Evolutionary conservation across 2,888 invertebrate genomes (phyloP).

Genomic region (Eristalis intricaria): DNA sequence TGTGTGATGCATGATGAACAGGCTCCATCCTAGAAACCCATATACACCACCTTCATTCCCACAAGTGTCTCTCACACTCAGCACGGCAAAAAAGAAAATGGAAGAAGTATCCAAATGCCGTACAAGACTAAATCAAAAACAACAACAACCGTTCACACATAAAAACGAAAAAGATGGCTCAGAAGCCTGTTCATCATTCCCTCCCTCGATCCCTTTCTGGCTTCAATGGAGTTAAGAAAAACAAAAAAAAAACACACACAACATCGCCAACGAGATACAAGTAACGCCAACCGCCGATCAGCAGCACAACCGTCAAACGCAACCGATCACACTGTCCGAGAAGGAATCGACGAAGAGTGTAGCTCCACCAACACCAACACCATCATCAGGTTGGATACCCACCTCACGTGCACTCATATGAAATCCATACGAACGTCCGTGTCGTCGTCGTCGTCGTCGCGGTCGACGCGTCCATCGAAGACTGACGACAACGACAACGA

Average conservation of each 20-base stretch:
- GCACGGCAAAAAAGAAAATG: neutral
- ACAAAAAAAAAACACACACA: neutral
- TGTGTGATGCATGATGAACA: neutral
- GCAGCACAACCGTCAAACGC: neutral
- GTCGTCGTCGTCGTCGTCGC: neutral
- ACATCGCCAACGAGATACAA: slow-evolving; percentile 11
- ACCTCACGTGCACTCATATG: slow-evolving; percentile 33
- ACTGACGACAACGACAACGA: slow-evolving; percentile 46
- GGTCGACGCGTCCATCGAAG: slow-evolving; percentile 8
- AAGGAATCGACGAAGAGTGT: neutral
- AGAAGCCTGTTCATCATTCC: slow-evolving; percentile 54
- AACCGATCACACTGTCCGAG: too few relatives aligned
- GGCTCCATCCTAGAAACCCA: neutral
- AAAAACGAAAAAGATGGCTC: neutral
- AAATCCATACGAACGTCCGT: slow-evolving; percentile 47
- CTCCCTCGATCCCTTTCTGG: slow-evolving; percentile 51
- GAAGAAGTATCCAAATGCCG: neutral
- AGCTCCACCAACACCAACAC: slow-evolving; percentile 28
- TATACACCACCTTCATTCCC: neutral
- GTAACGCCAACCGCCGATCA: slow-evolving; percentile 52
- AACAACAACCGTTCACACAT: neutral
- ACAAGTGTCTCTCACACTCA: neutral
- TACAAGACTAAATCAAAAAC: neutral
- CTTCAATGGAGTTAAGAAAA: slow-evolving; percentile 24
- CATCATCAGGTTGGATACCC: neutral